Evolutionary conservation across 2,888 invertebrate genomes (phyloP).

Genomic region (Galerucella nymphaeae): DNA sequence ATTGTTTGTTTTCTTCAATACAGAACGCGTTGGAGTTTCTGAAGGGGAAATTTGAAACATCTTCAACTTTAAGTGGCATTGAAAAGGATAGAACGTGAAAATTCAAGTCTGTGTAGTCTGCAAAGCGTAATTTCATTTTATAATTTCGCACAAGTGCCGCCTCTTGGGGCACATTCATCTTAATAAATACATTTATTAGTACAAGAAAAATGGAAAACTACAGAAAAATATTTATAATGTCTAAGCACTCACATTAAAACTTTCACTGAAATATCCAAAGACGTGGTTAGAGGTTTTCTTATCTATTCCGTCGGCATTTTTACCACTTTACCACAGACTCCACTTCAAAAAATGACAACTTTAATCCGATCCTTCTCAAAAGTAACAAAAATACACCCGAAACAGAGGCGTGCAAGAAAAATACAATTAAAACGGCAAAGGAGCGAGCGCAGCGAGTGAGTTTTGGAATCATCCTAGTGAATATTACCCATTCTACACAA

Average conservation of each 20-base stretch:
- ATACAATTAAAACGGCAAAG: too few species aligned
- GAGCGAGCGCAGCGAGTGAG: too few species aligned
- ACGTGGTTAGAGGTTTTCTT: background rate
- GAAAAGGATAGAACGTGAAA: too few species aligned
- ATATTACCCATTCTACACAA: too few species aligned
- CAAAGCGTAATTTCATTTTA: too few species aligned
- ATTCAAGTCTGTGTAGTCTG: too few species aligned
- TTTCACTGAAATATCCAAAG: background rate
- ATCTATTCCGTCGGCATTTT: background rate
- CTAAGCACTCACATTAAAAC: background rate
- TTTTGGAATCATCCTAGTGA: too few species aligned
- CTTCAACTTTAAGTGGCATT: background rate
- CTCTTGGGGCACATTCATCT: too few species aligned
- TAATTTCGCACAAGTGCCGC: too few species aligned
- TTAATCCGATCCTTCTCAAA: conserved; percentile 10
- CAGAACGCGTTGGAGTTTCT: background rate
- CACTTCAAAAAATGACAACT: conserved; percentile 10
- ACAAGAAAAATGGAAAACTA: too few species aligned
- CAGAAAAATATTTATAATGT: background rate
- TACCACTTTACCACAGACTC: conserved; percentile 1
- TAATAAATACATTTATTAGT: too few species aligned
- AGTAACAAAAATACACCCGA: background rate
- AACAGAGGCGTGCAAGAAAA: background rate
- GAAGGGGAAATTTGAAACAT: background rate
- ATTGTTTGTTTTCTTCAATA: background rate